Conservation (phyloP, 2,113 vertebrate genomes). For the Petrocephalus zakoni region DNA sequence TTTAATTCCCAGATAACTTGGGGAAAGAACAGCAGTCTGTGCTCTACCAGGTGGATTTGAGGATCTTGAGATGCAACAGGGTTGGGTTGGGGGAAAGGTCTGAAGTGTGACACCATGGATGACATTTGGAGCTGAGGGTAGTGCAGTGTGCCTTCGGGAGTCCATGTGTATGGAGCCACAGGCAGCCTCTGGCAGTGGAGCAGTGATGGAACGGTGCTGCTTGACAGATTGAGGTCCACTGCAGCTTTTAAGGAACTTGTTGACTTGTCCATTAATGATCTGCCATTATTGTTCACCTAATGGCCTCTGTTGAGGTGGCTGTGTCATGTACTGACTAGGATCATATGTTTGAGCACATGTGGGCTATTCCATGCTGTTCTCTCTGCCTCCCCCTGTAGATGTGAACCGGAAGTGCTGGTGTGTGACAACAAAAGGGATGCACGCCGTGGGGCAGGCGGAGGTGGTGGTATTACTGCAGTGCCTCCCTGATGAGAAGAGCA, state of each 20-base stretch:
- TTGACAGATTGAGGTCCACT: neutral
- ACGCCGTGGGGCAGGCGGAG: constrained; percentile 90
- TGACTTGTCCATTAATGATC: neutral
- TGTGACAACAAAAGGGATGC: constrained; percentile 94
- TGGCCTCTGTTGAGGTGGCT: neutral
- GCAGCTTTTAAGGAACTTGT: neutral
- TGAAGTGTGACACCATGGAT: neutral
- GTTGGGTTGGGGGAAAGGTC: neutral
- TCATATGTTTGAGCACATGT: neutral
- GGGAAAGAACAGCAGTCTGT: neutral
- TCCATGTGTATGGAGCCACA: neutral
- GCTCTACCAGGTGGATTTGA: neutral
- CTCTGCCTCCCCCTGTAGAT: constrained; percentile 57
- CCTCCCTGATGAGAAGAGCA: constrained; percentile 91
- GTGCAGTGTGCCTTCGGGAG: neutral
- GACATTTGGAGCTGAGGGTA: neutral
- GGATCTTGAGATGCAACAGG: neutral
- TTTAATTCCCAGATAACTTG: neutral
- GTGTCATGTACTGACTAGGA: neutral
- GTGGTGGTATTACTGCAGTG: constrained; percentile 93
- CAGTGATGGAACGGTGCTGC: neutral
- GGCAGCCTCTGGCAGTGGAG: neutral
- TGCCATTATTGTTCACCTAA: neutral
- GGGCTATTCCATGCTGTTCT: neutral
- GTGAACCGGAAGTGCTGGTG: constrained; percentile 99